Evolutionary conservation across 2,113 vertebrate genomes (phyloP), one percentile per base, ranked within the genome.

Genomic region (Tupaia chinensis): DNA sequence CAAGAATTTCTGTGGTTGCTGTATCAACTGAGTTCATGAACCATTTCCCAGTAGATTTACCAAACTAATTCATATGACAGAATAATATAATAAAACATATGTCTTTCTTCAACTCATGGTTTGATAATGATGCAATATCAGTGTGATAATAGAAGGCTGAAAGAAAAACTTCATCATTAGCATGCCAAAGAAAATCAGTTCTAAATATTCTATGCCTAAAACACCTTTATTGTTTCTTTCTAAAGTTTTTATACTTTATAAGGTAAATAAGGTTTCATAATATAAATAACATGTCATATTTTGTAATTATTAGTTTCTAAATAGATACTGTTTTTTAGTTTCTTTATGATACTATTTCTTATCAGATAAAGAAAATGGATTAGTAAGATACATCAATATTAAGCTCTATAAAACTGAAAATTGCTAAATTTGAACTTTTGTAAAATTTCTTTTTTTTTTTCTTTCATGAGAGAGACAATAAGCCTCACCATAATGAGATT

Each of bases 381-480:
- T 83, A 61, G 65, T 90, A 20, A 92, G 4, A 61, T 80, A 20
- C 79, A 56, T 73, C 94, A 96, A 96, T 95, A 77, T 82, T 92
- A n/a, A n/a, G 97, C 85, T 2, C 6, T 76, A 15, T n/a, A 93
- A 93, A 95, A 61, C 12, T 70, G n/a, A 66, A 96, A 95, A 92
- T 97, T 97, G 61, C 90, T 96, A 97, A 95, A 44, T 44, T 44
- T 44, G 44, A 44, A 44, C 44, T 44, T 44, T 44, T 44, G 44
- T 5, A 44, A 44, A 44, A 44, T 44, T 44, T 44, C 44, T n/a
- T 44, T 44, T 44, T 44, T 44, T 44, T 44, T 44, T 44, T 44
- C 44, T 44, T 44, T 44, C 44, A 44, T 44, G 44, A 44, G 44
- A 44, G 44, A 44, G 44, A 44, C 44, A 44, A 5, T 5, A 44